These are phyloP conservation scores for Peucedramus taeniatus DNA, from an alignment of 2,113 vertebrate species.

Conservation along the genomic window DNA sequence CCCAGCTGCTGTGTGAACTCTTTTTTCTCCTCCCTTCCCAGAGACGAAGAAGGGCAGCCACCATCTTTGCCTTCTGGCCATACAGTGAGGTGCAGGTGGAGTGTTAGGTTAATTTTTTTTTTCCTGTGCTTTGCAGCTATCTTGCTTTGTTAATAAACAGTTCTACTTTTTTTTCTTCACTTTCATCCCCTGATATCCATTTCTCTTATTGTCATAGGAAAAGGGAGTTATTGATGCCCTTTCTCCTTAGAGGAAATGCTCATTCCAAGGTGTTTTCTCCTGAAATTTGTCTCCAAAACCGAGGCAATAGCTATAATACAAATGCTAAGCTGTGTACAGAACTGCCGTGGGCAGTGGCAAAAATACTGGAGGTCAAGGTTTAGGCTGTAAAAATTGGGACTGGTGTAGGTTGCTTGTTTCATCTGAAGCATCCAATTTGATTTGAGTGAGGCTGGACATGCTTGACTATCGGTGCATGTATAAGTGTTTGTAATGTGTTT, in stretches of 20 bases:
- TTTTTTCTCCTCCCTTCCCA: not conserved
- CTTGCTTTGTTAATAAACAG: not conserved
- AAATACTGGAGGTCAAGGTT: not conserved
- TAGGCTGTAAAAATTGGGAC: not conserved
- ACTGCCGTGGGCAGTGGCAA: not conserved
- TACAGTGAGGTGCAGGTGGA: fast-evolving
- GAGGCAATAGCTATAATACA: not conserved
- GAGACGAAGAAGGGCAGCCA: not conserved
- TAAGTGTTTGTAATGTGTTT: not conserved
- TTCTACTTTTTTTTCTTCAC: not conserved
- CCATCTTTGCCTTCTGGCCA: not conserved
- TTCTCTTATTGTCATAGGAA: not conserved
- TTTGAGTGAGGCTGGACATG: not conserved
- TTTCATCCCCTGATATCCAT: not conserved
- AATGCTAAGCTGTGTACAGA: not conserved
- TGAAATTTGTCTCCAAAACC: not conserved
- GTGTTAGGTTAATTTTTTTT: not conserved
- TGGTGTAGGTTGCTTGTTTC: fast-evolving
- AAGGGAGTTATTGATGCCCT: not conserved
- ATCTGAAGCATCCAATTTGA: not conserved
- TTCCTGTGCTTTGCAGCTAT: not conserved
- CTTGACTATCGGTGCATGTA: not conserved
- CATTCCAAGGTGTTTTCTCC: not conserved
- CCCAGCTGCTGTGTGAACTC: not conserved
- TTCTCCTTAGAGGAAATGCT: not conserved